Percentiles rank a stretch among this genome's conserved stretches.
These are phyloP conservation scores for Sebastiscus albofasciatus DNA, from an alignment of 2,797 vertebrate genomes.

Conservation along the genomic window DNA sequence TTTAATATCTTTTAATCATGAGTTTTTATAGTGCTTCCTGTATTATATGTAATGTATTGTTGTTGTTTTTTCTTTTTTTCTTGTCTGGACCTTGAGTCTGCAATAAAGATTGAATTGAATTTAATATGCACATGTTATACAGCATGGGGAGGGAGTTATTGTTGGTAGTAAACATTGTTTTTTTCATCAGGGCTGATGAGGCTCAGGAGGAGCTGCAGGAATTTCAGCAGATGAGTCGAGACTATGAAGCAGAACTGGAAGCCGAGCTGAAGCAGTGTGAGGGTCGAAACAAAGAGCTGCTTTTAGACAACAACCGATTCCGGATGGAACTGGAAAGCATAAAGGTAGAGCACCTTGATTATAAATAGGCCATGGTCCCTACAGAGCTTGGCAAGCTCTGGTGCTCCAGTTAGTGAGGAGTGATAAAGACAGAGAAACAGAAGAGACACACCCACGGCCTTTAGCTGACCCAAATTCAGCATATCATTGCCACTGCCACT, in stretches of 20 bases:
- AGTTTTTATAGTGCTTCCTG: too few species aligned
- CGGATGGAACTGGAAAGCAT: slow-evolving; percentile 89
- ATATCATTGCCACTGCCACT: slow-evolving; percentile 31
- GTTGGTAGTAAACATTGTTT: background rate
- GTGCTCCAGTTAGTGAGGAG: slow-evolving; percentile 6
- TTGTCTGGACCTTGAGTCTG: too few species aligned
- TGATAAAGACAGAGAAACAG: background rate
- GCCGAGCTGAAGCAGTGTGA: slow-evolving; percentile 93
- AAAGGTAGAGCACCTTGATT: slow-evolving; percentile 82
- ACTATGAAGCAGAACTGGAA: slow-evolving; percentile 97
- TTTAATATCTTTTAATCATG: too few species aligned
- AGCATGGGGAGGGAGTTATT: background rate
- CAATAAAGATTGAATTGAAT: too few species aligned
- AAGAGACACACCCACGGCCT: background rate
- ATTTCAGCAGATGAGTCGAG: slow-evolving; percentile 97
- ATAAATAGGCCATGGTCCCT: background rate
- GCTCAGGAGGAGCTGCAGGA: slow-evolving; percentile 92
- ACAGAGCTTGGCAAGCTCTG: background rate
- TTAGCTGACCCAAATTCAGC: background rate
- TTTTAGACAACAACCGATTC: slow-evolving; percentile 89
- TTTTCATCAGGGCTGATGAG: slow-evolving; percentile 85
- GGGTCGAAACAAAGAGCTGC: slow-evolving; percentile 90
- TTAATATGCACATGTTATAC: background rate
- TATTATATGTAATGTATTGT: too few species aligned
- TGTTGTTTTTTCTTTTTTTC: too few species aligned